Percentiles rank a stretch among this genome's conserved stretches.
These are phyloP conservation scores for Polyommatus icarus DNA, from an alignment of 2,888 invertebrate species.

Conservation along the genomic window DNA sequence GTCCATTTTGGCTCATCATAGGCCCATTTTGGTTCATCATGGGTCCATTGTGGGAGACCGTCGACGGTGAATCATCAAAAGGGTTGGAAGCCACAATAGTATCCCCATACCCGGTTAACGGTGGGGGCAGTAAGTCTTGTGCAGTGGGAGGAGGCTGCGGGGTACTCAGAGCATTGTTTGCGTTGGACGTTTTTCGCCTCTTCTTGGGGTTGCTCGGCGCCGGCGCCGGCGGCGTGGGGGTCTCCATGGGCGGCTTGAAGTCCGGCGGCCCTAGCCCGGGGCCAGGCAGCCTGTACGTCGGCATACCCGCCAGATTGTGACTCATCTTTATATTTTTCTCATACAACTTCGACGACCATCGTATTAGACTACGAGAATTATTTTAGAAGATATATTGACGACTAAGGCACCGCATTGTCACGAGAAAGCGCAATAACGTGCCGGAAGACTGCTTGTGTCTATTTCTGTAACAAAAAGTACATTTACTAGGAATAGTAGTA, in stretches of 20 bases:
- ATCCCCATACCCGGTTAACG: constrained; percentile 94
- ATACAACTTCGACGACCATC: constrained; percentile 66
- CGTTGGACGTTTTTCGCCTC: constrained; percentile 89
- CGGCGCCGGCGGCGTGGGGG: constrained; percentile 84
- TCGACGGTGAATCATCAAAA: constrained; percentile 93
- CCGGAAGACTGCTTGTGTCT: constrained; percentile 69
- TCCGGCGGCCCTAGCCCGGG: constrained; percentile 86
- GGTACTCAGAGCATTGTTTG: constrained; percentile 82
- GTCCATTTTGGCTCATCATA: constrained; percentile 85
- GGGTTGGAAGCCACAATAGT: constrained; percentile 97
- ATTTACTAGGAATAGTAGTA: constrained; percentile 33
- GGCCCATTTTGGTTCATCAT: constrained; percentile 83
- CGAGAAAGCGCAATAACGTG: constrained; percentile 65
- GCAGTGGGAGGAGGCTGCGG: constrained; percentile 86
- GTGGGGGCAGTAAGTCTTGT: constrained; percentile 90
- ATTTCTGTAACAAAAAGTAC: constrained; percentile 74
- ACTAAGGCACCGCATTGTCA: constrained; percentile 69
- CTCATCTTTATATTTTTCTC: constrained; percentile 81
- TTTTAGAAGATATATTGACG: constrained; percentile 57
- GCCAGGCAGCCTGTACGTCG: constrained; percentile 88
- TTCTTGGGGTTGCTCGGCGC: constrained; percentile 93
- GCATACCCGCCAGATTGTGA: constrained; percentile 91
- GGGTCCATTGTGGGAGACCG: constrained; percentile 80
- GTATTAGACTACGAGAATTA: constrained; percentile 51
- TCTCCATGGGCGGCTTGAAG: constrained; percentile 87